Evolutionary conservation across 2,113 vertebrate species (phyloP), one percentile per base, ranked within the genome.

Genomic region (Leuciscus idus): DNA sequence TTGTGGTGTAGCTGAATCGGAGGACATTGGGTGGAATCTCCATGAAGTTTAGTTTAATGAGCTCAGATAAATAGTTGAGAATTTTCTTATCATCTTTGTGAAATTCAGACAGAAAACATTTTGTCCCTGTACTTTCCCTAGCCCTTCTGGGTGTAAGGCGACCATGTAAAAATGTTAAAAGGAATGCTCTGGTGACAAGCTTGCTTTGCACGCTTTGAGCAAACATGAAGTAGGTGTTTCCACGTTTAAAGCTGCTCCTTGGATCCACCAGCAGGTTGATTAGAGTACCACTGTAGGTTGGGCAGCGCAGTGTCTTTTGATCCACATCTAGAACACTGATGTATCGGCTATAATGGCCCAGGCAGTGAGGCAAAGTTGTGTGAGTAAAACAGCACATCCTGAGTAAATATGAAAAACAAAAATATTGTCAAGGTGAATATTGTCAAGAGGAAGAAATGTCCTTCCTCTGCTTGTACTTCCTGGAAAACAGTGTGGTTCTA

Each of bases 221-320:
- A 3, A 98, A 96, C 94, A 97, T 94, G 88, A 95, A 96, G 93
- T 97, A 99, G 84, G 98, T 97, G 94, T 93, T 92, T n/a, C 98
- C 97, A 0, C 95, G 93, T 72, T 95, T 94, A 92, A 97, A 96
- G 90, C 95, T 93, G 0, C 94, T 95, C 89, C 94, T 94, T 84
- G 97, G 96, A 66, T 97, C 94, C 0, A 96, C 96, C 91, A 99
- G 93, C 4, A 93, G 89, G 52, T 94, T 57, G 85, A 98, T 86
- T 46, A 99, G 83, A 0, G 90, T 88, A 55, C 98, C 98, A 4
- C 94, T 93, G 93, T 99, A 99, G 0, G 96, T 90, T 0, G 98
- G 98, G 30, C 96, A 96, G 85, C 94, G 95, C 13, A 99, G 94
- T 0, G 97, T 98, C 93, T 95, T 97, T 86, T 96, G 96, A 93